phyloP scores from a whole-genome alignment of 2,113 vertebrate species.

The Vulpes ferrilata region DNA sequence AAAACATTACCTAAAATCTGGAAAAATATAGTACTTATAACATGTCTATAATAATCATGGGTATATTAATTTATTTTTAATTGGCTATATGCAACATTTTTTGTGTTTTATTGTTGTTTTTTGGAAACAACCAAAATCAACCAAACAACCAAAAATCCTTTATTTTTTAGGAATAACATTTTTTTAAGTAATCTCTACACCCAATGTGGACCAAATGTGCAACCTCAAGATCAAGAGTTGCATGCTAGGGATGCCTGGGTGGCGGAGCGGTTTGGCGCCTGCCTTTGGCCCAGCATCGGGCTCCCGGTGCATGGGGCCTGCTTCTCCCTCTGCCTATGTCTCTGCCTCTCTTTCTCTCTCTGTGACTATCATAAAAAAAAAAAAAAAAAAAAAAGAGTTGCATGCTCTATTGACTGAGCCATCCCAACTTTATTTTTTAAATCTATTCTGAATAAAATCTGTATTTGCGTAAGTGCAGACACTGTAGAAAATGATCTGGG shows the following conservation, averaged over 20 bases:
- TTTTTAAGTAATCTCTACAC: background rate
- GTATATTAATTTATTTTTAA: background rate
- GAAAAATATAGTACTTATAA: background rate
- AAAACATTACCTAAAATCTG: background rate
- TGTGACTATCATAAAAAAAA: too few species aligned
- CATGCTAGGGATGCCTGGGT: background rate
- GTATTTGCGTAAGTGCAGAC: background rate
- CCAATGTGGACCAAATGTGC: background rate
- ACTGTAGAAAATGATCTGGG: background rate
- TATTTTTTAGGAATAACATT: background rate
- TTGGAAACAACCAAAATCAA: background rate
- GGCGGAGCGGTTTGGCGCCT: too few species aligned
- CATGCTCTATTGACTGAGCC: background rate
- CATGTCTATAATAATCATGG: background rate
- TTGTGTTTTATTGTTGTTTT: background rate
- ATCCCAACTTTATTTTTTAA: background rate
- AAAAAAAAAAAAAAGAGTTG: background rate
- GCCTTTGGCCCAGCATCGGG: too few species aligned
- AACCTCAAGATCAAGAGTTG: background rate
- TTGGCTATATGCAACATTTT: background rate
- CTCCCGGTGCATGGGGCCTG: too few species aligned
- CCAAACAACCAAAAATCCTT: background rate
- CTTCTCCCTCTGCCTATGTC: too few species aligned
- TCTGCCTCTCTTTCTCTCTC: too few species aligned
- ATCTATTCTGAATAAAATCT: background rate